These are phyloP conservation scores for Xanthia togata DNA, from an alignment of 2,888 invertebrate species.

Conservation along the genomic window DNA sequence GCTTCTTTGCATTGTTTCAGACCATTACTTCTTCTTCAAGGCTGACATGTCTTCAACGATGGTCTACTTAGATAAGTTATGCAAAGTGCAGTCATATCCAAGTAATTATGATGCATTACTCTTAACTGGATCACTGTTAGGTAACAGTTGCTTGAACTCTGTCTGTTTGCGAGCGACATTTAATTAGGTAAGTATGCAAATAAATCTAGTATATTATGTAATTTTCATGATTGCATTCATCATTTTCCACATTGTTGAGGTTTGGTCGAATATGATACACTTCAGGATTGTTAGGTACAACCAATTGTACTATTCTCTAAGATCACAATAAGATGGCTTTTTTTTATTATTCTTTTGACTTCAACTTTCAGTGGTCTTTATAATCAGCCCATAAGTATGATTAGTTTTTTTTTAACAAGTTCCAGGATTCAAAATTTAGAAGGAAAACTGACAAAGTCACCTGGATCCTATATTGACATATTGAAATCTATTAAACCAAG, in stretches of 20 bases:
- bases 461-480: neutral
- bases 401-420: too few relatives aligned
- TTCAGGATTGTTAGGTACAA: neutral
- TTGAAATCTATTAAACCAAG: too few relatives aligned
- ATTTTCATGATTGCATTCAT: constrained; percentile 16
- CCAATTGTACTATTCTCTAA: neutral
- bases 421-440: too few relatives aligned
- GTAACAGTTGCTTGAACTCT: constrained; percentile 41
- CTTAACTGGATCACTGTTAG: constrained; percentile 29
- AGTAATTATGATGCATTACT: constrained; percentile 35
- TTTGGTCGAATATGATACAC: neutral
- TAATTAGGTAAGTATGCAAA: constrained; percentile 24
- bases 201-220: constrained; percentile 25
- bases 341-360: neutral
- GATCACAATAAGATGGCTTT: neutral
- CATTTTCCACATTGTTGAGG: neutral
- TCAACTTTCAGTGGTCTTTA: neutral
- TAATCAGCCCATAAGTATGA: neutral
- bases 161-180: constrained; percentile 17
- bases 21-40: constrained; percentile 48
- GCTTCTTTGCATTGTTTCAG: constrained; percentile 22
- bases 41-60: constrained; percentile 42
- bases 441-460: neutral
- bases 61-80: constrained; percentile 55
- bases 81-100: constrained; percentile 48